Conservation (phyloP, 2,113 vertebrate species). For the Hypanus sabinus region DNA sequence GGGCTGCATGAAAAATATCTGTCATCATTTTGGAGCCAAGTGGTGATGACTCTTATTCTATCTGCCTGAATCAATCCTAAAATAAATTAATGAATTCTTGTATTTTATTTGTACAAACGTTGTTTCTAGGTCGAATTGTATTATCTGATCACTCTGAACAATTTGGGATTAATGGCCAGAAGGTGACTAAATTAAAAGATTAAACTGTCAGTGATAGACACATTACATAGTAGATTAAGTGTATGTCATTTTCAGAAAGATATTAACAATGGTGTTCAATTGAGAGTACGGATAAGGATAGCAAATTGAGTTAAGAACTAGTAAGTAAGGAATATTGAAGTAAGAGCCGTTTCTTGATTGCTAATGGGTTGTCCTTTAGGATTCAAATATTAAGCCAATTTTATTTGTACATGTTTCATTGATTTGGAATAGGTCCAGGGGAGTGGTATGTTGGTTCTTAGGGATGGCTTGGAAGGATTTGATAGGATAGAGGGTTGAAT, state of each 20-base stretch:
- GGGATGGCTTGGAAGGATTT: not conserved
- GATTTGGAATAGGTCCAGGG: not conserved
- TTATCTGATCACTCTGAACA: not conserved
- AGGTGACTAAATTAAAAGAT: not conserved
- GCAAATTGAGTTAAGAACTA: not conserved
- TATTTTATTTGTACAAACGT: not conserved
- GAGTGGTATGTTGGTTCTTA: not conserved
- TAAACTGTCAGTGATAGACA: not conserved
- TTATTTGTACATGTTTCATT: not conserved
- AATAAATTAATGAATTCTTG: too few species aligned
- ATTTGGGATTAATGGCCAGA: not conserved
- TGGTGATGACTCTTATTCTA: too few species aligned
- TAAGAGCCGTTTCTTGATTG: not conserved
- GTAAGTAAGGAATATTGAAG: not conserved
- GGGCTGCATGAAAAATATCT: too few species aligned
- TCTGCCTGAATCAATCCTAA: too few species aligned
- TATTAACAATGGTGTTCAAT: not conserved
- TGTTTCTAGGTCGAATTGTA: not conserved
- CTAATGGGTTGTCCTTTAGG: not conserved
- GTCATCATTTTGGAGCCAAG: too few species aligned
- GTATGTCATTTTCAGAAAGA: not conserved
- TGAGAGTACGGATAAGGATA: not conserved
- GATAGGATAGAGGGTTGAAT: not conserved
- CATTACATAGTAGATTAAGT: not conserved
- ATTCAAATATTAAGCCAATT: not conserved